These are phyloP conservation scores for Eretmocerus hayati DNA, from an alignment of 2,888 invertebrate genomes.

Conservation along the genomic window DNA sequence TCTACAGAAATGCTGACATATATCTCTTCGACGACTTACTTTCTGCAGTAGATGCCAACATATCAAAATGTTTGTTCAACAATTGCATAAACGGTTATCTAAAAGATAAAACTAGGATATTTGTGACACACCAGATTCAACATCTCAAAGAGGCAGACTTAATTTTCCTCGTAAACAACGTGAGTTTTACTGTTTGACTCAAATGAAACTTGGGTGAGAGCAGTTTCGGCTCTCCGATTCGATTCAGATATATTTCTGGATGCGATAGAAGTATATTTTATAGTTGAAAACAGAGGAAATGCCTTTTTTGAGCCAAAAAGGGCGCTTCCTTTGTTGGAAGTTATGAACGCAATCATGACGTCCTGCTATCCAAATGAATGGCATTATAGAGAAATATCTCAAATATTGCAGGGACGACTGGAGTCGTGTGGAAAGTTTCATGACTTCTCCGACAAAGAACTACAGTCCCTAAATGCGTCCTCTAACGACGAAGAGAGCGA, in stretches of 20 bases:
- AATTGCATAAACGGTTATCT: slow-evolving; percentile 63
- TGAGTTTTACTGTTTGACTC: too few species aligned
- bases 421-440: slow-evolving; percentile 54
- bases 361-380: too few species aligned
- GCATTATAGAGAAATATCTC: too few species aligned
- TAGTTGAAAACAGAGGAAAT: too few species aligned
- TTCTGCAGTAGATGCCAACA: slow-evolving; percentile 70
- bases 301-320: too few species aligned
- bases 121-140: slow-evolving; percentile 83
- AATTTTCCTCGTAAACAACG: slow-evolving; percentile 60
- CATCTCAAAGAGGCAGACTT: slow-evolving; percentile 60
- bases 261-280: too few species aligned
- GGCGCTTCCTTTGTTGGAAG: too few species aligned
- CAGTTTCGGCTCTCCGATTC: too few species aligned
- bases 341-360: too few species aligned
- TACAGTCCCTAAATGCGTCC: slow-evolving; percentile 49
- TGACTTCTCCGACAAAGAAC: slow-evolving; percentile 52
- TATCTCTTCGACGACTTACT: slow-evolving; percentile 75
- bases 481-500: slow-evolving; percentile 31
- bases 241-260: too few species aligned
- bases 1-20: slow-evolving; percentile 69
- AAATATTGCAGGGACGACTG: slow-evolving; percentile 54
- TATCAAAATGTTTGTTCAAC: slow-evolving; percentile 67
- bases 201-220: too few species aligned
- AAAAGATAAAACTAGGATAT: slow-evolving; percentile 60